These are phyloP conservation scores for Nymphicus hollandicus DNA, from an alignment of 2,113 vertebrate species.

Conservation along the genomic window DNA sequence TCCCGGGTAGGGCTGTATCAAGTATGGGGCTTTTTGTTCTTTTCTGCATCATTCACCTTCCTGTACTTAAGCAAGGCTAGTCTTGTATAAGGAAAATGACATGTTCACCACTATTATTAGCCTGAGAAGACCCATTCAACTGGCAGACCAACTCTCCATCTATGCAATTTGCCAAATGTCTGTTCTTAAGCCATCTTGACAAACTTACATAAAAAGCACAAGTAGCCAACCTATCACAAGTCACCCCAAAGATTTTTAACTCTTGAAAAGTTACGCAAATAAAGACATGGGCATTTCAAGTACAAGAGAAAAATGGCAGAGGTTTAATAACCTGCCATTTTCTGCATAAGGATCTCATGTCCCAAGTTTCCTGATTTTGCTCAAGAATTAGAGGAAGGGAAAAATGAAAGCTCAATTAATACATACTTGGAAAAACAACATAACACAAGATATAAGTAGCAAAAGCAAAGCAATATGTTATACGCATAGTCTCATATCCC, in stretches of 20 bases:
- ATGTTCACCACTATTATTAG: fast-evolving
- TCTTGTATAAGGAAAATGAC: neutral
- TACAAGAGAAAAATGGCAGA: neutral
- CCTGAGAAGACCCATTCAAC: neutral
- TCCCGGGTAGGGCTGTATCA: neutral
- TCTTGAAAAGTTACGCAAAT: neutral
- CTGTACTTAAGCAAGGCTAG: neutral
- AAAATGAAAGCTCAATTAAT: neutral
- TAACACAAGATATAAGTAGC: neutral
- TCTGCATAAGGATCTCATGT: neutral
- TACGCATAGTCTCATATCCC: neutral
- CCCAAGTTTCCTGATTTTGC: neutral
- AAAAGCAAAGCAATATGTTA: neutral
- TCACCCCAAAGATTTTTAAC: neutral
- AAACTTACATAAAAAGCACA: neutral
- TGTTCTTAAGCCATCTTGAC: neutral
- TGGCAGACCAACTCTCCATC: neutral
- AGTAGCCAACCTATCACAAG: neutral
- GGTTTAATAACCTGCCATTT: neutral
- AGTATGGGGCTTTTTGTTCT: neutral
- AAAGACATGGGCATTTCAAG: neutral
- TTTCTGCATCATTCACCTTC: fast-evolving
- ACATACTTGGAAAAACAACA: neutral
- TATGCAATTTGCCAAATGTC: neutral
- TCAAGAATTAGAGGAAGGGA: neutral